Conservation (phyloP, 2,888 invertebrate species). For the Oligia strigilis region DNA sequence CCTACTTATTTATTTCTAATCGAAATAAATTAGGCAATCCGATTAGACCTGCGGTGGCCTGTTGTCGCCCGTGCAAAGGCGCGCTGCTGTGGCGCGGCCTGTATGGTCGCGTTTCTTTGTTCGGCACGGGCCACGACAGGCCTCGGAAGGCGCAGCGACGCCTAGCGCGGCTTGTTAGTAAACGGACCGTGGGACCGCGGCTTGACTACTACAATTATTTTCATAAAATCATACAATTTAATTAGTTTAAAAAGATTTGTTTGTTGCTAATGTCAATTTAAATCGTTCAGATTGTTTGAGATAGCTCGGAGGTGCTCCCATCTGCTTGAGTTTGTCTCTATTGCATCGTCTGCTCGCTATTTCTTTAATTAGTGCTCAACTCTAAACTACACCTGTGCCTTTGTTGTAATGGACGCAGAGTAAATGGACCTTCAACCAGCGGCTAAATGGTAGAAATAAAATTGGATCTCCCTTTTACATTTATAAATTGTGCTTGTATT, state of each 20-base stretch:
- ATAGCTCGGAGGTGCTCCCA: constrained; percentile 23
- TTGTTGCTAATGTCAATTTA: background rate
- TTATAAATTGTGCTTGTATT: background rate
- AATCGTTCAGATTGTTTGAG: background rate
- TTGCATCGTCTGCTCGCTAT: constrained; percentile 60
- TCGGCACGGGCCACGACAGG: too few relatives aligned
- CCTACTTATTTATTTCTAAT: too few relatives aligned
- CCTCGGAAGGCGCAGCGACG: too few relatives aligned
- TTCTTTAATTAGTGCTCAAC: constrained; percentile 69
- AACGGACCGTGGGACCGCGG: too few relatives aligned
- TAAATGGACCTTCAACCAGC: constrained; percentile 22
- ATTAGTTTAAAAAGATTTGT: background rate
- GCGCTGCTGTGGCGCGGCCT: too few relatives aligned
- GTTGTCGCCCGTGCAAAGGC: too few relatives aligned
- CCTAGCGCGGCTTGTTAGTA: too few relatives aligned
- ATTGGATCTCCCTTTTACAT: constrained; percentile 7
- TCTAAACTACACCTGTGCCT: constrained; percentile 37
- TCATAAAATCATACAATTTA: background rate
- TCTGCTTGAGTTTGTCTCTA: constrained; percentile 37
- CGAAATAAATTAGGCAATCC: too few relatives aligned
- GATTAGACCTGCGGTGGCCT: too few relatives aligned
- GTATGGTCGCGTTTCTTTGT: too few relatives aligned
- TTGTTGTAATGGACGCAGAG: constrained; percentile 8
- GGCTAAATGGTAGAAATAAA: constrained; percentile 15
- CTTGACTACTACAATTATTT: background rate